Conservation (phyloP, 2,113 vertebrate species). For the Oryzias curvinotus region DNA sequence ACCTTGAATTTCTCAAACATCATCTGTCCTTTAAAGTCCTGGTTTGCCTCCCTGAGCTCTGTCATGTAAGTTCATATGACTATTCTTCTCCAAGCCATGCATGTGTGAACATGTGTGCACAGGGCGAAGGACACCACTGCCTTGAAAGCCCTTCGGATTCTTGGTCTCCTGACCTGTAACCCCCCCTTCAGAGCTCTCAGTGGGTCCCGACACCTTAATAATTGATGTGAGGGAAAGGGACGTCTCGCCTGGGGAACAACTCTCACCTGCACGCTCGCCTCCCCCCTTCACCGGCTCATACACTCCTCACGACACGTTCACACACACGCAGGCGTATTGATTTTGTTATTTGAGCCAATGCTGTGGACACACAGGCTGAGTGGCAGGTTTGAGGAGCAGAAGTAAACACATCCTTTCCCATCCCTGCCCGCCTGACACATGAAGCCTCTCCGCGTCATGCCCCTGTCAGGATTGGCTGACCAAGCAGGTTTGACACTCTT, state of each 20-base stretch:
- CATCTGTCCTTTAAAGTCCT: background rate
- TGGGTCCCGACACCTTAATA: slow-evolving; percentile 72
- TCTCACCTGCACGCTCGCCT: slow-evolving; percentile 46
- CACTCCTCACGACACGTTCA: slow-evolving; percentile 63
- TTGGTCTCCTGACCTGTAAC: slow-evolving; percentile 71
- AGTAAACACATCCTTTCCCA: slow-evolving; percentile 36
- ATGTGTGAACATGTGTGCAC: background rate
- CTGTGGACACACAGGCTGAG: slow-evolving; percentile 39
- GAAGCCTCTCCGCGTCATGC: background rate
- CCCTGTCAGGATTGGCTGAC: background rate
- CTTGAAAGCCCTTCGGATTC: slow-evolving; percentile 55
- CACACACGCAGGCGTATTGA: slow-evolving; percentile 75
- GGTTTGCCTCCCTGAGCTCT: slow-evolving; percentile 5
- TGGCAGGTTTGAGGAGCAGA: slow-evolving; percentile 25
- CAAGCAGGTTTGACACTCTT: too few relatives aligned
- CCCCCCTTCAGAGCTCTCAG: slow-evolving; percentile 54
- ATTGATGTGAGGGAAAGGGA: slow-evolving; percentile 72
- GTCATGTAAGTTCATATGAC: background rate
- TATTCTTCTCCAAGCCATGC: background rate
- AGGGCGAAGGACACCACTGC: slow-evolving; percentile 25
- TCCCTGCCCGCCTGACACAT: slow-evolving; percentile 9
- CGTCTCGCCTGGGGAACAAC: slow-evolving; percentile 56
- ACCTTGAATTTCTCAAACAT: too few relatives aligned
- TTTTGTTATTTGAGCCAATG: slow-evolving; percentile 80
- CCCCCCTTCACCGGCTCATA: slow-evolving; percentile 24